Percentiles rank a stretch among this genome's conserved stretches.
phyloP scores from a whole-genome alignment of 2,113 vertebrate species.

The Heterotilapia buettikoferi region DNA sequence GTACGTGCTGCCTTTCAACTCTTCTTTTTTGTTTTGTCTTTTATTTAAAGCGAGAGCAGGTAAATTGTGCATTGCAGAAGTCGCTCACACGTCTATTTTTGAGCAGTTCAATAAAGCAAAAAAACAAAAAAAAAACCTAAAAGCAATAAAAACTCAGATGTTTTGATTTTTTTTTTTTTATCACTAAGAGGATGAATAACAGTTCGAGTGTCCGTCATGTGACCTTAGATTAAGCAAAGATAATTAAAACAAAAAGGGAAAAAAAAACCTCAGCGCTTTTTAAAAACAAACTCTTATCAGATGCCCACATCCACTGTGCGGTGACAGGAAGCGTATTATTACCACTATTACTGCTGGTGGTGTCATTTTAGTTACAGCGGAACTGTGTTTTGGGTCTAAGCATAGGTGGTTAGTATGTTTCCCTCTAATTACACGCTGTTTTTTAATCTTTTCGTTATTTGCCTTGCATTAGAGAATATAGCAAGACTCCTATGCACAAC shows the following conservation, averaged over 20 bases:
- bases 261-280: neutral
- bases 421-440: neutral
- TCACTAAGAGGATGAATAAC: neutral
- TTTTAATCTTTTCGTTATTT: neutral
- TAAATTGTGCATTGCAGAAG: neutral
- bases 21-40: neutral
- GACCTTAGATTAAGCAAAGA: neutral
- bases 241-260: neutral
- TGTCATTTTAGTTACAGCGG: neutral
- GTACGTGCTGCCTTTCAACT: neutral
- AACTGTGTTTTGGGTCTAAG: neutral
- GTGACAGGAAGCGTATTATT: neutral
- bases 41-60: neutral
- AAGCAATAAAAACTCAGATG: neutral
- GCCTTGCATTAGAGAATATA: neutral
- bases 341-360: neutral
- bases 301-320: neutral
- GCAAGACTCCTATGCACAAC: neutral
- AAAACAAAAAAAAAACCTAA: neutral
- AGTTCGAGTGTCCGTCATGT: neutral
- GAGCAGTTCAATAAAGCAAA: neutral
- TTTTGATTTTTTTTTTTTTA: neutral
- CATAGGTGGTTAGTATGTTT: neutral
- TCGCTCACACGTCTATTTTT: neutral
- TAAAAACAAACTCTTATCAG: neutral